Evolutionary conservation across 1,140 invertebrate species (phyloP).

Genomic region (Cataglyphis hispanica): DNA sequence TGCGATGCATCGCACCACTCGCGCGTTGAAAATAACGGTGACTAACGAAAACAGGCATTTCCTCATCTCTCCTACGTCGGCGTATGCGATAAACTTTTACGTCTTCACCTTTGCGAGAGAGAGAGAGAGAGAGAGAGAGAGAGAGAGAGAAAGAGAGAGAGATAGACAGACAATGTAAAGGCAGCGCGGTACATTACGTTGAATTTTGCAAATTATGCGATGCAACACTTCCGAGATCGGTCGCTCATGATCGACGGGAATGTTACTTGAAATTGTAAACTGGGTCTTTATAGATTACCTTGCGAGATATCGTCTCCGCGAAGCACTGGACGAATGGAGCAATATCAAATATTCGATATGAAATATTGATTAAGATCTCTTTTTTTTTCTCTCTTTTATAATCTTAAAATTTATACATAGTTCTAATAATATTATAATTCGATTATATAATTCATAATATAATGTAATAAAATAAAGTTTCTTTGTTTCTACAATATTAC

Average conservation of each 20-base stretch:
- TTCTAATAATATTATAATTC: not conserved
- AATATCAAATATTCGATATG: not conserved
- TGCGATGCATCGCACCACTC: constrained; percentile 62
- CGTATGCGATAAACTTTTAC: constrained; percentile 68
- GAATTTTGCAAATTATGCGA: constrained; percentile 58
- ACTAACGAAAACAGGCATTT: constrained; percentile 73
- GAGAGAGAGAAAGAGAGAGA: not conserved
- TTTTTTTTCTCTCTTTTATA: no score
- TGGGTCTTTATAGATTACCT: constrained; percentile 56
- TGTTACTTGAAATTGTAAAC: constrained; percentile 51
- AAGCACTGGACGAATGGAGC: not conserved
- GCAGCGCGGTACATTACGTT: constrained; percentile 32
- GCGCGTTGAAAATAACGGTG: constrained; percentile 73
- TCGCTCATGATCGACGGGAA: constrained; percentile 29
- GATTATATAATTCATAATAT: not conserved
- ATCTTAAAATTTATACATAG: not conserved
- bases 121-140: not conserved
- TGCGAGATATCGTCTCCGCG: not conserved
- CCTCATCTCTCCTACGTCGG: constrained; percentile 67
- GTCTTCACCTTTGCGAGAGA: constrained; percentile 37
- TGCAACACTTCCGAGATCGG: constrained; percentile 39
- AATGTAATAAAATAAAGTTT: not conserved
- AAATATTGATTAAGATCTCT: constrained; percentile 3
- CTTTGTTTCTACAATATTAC: not conserved
- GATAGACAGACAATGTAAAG: not conserved